Evolutionary conservation across 2,888 invertebrate species (phyloP).

Genomic region (Chymomyza caudatula): DNA sequence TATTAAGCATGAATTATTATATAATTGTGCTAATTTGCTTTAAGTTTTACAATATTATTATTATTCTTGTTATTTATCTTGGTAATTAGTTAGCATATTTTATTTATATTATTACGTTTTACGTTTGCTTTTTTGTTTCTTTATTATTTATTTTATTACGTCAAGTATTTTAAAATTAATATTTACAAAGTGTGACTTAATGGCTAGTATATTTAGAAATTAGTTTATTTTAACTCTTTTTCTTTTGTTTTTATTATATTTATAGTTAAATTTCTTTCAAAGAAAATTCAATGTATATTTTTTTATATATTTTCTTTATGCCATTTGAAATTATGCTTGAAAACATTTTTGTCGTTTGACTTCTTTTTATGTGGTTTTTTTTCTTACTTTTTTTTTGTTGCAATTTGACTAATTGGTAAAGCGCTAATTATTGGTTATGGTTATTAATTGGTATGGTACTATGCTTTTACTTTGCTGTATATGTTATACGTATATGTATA

Average conservation of each 20-base stretch:
- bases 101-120: slow-evolving; percentile 39
- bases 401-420: slow-evolving; percentile 63
- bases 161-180: slow-evolving; percentile 61
- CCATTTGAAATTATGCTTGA: slow-evolving; percentile 1
- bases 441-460: slow-evolving; percentile 47
- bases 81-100: slow-evolving; percentile 31
- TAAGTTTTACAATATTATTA: slow-evolving; percentile 17
- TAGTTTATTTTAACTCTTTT: slow-evolving; percentile 5
- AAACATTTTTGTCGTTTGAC: slow-evolving; percentile 11
- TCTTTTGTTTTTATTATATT: slow-evolving; percentile 7
- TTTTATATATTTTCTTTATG: slow-evolving; percentile 10
- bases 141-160: slow-evolving; percentile 46
- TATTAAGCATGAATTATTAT: slow-evolving; percentile 61
- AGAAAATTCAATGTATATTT: slow-evolving; percentile 25
- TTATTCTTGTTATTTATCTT: slow-evolving; percentile 12
- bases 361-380: slow-evolving; percentile 1
- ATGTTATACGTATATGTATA: slow-evolving; percentile 35
- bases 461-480: slow-evolving; percentile 27
- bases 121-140: slow-evolving; percentile 38
- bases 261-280: slow-evolving; percentile 40
- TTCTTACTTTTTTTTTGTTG: slow-evolving; percentile 22
- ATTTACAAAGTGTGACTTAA: slow-evolving; percentile 57
- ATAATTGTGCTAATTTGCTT: slow-evolving; percentile 63
- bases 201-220: slow-evolving; percentile 43
- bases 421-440: slow-evolving; percentile 64